Conservation (phyloP, 2,113 vertebrate genomes). For the Perca schrenkii region DNA sequence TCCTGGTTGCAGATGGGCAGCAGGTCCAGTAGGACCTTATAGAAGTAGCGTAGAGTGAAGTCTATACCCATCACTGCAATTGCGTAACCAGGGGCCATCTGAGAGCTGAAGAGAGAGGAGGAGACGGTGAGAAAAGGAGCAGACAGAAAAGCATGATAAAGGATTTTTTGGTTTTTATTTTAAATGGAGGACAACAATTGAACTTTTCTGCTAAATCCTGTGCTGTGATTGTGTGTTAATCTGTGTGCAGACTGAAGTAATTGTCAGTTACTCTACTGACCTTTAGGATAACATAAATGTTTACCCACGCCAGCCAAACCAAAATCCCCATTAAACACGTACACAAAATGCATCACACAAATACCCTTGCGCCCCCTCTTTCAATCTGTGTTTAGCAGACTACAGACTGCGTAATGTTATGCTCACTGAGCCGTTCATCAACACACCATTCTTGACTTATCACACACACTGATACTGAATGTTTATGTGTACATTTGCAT, state of each 20-base stretch:
- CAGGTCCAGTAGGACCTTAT: slow-evolving; percentile 96
- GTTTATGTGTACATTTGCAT: slow-evolving; percentile 49
- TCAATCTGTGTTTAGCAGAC: slow-evolving; percentile 36
- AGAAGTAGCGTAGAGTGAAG: slow-evolving; percentile 98
- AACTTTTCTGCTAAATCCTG: not conserved
- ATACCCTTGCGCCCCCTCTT: not conserved
- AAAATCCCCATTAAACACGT: not conserved
- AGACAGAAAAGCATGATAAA: not conserved
- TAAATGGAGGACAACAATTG: not conserved
- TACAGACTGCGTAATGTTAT: slow-evolving; percentile 29
- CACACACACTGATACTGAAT: slow-evolving; percentile 21
- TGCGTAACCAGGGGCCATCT: slow-evolving; percentile 92
- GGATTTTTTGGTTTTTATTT: too few species aligned
- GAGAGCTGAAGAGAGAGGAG: slow-evolving; percentile 56
- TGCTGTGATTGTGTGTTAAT: not conserved
- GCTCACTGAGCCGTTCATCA: slow-evolving; percentile 54
- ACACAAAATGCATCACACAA: not conserved
- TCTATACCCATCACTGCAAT: slow-evolving; percentile 99
- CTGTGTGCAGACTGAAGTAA: not conserved
- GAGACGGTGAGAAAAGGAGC: not conserved
- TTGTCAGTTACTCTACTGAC: not conserved
- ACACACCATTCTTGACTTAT: slow-evolving; percentile 51
- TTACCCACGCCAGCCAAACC: slow-evolving; percentile 3
- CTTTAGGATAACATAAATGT: not conserved
- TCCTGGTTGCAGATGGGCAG: slow-evolving; percentile 97